Conservation (phyloP, 2,888 invertebrate genomes). For the Tipula confusa region DNA sequence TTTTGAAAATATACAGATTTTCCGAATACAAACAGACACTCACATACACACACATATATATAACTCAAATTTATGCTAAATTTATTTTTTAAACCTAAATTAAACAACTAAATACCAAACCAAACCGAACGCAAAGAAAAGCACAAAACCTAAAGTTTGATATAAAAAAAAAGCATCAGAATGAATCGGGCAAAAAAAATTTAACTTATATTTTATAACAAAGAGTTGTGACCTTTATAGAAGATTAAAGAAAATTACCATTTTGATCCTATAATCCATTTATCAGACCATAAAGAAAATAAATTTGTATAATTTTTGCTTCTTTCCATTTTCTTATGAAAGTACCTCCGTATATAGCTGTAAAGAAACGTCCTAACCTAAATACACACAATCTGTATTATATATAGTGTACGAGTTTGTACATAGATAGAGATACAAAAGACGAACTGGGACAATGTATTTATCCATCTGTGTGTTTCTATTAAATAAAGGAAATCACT, state of each 20-base stretch:
- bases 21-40: no score
- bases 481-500: background rate
- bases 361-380: background rate
- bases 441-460: background rate
- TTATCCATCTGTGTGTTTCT: background rate
- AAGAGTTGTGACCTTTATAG: constrained; percentile 5
- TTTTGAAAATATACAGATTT: background rate
- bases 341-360: background rate
- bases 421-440: background rate
- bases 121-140: background rate
- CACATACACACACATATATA: background rate
- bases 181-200: background rate
- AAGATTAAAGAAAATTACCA: constrained; percentile 12
- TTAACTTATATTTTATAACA: background rate
- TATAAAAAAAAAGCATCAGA: background rate
- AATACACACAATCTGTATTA: background rate
- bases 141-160: background rate
- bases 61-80: background rate
- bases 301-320: background rate
- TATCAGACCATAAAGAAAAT: constrained; percentile 16
- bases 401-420: background rate
- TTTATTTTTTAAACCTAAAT: background rate
- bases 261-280: constrained; percentile 6
- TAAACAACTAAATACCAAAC: background rate
- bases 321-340: background rate